Conservation (phyloP, 2,888 invertebrate species). For the Zonitis immaculata region DNA sequence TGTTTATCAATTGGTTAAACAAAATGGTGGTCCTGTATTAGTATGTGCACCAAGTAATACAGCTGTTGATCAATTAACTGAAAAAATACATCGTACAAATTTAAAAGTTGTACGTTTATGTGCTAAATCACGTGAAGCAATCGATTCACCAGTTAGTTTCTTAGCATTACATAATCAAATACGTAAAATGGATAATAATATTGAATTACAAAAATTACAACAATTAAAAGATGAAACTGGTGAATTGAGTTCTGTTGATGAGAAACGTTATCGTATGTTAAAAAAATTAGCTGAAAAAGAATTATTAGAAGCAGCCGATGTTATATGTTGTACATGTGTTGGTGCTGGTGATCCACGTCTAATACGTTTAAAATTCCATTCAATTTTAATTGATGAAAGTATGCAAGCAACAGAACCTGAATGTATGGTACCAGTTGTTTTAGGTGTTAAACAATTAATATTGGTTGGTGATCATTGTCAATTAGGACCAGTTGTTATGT, state of each 20-base stretch:
- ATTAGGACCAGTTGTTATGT: slow-evolving; percentile 98
- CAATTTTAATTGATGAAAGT: slow-evolving; percentile 94
- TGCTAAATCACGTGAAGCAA: slow-evolving; percentile 96
- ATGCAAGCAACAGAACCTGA: slow-evolving; percentile 91
- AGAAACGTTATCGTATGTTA: slow-evolving; percentile 85
- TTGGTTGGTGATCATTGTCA: slow-evolving; percentile 99
- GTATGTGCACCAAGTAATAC: slow-evolving; percentile 99
- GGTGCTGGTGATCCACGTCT: slow-evolving; percentile 96
- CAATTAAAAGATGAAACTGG: slow-evolving; percentile 98
- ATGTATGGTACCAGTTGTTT: slow-evolving; percentile 97
- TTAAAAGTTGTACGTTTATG: slow-evolving; percentile 84
- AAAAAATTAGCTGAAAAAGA: slow-evolving; percentile 90
- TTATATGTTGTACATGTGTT: slow-evolving; percentile 98
- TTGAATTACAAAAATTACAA: slow-evolving; percentile 91
- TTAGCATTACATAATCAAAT: slow-evolving; percentile 97
- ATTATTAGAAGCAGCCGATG: slow-evolving; percentile 92
- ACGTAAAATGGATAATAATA: slow-evolving; percentile 86
- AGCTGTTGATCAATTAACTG: slow-evolving; percentile 97
- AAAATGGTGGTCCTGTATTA: slow-evolving; percentile 89
- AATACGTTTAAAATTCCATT: slow-evolving; percentile 90
- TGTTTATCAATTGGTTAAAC: slow-evolving; percentile 95
- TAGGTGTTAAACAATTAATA: slow-evolving; percentile 95
- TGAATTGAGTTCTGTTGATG: slow-evolving; percentile 92
- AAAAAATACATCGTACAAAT: slow-evolving; percentile 97
- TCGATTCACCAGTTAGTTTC: slow-evolving; percentile 96